Conservation (phyloP, 2,888 invertebrate genomes). For the Eutolmus rufibarbis region DNA sequence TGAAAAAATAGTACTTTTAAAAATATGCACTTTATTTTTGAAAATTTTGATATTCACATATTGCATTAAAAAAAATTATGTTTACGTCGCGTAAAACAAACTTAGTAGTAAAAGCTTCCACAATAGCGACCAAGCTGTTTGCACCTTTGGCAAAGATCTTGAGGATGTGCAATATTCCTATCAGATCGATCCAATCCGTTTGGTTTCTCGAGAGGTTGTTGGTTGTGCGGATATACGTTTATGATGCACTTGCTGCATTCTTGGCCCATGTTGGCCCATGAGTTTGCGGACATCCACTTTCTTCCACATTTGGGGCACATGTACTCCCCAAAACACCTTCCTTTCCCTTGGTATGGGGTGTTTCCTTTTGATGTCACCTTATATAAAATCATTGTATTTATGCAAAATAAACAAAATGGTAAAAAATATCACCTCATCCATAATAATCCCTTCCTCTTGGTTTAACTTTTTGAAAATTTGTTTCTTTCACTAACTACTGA, state of each 20-base stretch:
- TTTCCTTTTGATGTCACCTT: constrained; percentile 82
- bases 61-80: background rate
- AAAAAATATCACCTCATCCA: background rate
- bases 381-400: background rate
- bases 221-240: constrained; percentile 90
- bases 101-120: constrained; percentile 58
- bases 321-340: constrained; percentile 89
- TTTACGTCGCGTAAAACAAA: background rate
- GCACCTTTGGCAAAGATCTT: constrained; percentile 87
- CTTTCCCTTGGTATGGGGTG: constrained; percentile 90
- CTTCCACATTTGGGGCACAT: constrained; percentile 90
- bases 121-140: constrained; percentile 85
- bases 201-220: constrained; percentile 86
- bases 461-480: background rate
- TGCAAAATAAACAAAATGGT: background rate
- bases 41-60: background rate
- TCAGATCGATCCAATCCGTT: constrained; percentile 89
- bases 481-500: background rate
- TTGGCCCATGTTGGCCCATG: constrained; percentile 91
- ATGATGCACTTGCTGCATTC: constrained; percentile 89
- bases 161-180: constrained; percentile 80
- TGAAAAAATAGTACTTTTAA: background rate
- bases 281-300: constrained; percentile 93
- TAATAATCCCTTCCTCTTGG: background rate
- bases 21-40: background rate